Evolutionary conservation across 1,140 invertebrate genomes (phyloP), one percentile per base, ranked within the genome.

Genomic region (Papilio helenus): DNA sequence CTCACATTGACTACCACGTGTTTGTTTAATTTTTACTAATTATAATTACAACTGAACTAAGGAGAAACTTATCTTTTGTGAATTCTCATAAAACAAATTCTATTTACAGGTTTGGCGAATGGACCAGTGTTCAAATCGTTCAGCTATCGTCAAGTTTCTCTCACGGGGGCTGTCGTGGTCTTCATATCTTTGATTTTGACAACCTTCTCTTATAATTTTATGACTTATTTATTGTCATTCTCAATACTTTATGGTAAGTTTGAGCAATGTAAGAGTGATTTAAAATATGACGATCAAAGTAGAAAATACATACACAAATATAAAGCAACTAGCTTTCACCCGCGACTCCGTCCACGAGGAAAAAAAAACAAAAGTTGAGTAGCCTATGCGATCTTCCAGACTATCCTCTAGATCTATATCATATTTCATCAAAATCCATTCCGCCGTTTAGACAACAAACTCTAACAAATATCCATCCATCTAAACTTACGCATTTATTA

Each of bases 101-200:
- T 90, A 87, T 72, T 95, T 93, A 84, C 91, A 96, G 96, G 96
- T 72, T 88, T 97, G 61, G 87, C 96, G 5, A 97, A 96, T 89
- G 96, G 96, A 2, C 96, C 96, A 55, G 89, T 97, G 68, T 96
- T 97, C 83, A 95, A 95, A 84, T 95, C 91, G 72, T 96, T 96
- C 79, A 95, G 95, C 18, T 97, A 96, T 80, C 94, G 96, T 44
- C 95, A 96, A 94, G 95, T 96, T 10, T 96, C 95, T 7, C 86
- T 97, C 34, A 89, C 94, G 16, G 96, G 96, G 29, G 90, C 96
- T 1, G 81, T 95, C 5, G 85, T 96, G 51, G 94, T 95, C 14
- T 95, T 95, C 76, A 76, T 94, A 79, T 95, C 96, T 29, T 87
- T 96, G 18, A 84, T 96, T 76, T 81, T 95, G 8, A 96, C 95